Conservation (phyloP, 2,113 vertebrate genomes). For the Clinocottus analis region DNA sequence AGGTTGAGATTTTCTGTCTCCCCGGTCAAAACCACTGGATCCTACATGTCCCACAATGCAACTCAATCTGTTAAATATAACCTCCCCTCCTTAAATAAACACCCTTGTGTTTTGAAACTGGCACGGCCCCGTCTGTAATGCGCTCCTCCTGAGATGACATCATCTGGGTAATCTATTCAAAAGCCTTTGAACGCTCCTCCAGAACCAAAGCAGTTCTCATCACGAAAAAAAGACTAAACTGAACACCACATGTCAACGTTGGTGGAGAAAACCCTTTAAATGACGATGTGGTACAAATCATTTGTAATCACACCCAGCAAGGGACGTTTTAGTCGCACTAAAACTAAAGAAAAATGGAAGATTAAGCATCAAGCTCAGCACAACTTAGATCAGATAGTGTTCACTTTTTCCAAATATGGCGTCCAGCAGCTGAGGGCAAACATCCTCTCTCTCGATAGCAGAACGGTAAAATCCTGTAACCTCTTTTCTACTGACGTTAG, state of each 20-base stretch:
- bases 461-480: too few relatives aligned
- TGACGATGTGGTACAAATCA: too few relatives aligned
- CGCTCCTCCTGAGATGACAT: conserved; percentile 5
- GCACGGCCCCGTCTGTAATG: neutral
- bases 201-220: neutral
- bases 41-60: conserved; percentile 22
- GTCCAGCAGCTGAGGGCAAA: neutral
- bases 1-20: neutral
- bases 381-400: neutral
- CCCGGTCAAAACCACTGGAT: neutral
- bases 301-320: neutral
- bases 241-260: neutral
- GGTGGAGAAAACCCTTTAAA: neutral
- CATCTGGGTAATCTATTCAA: neutral
- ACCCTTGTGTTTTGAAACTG: neutral
- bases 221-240: neutral
- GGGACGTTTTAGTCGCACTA: neutral
- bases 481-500: neutral
- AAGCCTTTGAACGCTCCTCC: neutral
- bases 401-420: neutral
- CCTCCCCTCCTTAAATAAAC: neutral
- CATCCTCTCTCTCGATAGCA: neutral
- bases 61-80: neutral
- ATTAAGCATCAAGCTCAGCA: neutral
- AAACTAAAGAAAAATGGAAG: neutral